phyloP scores from a whole-genome alignment of 2,113 vertebrate genomes.

The Xiphophorus maculatus region DNA sequence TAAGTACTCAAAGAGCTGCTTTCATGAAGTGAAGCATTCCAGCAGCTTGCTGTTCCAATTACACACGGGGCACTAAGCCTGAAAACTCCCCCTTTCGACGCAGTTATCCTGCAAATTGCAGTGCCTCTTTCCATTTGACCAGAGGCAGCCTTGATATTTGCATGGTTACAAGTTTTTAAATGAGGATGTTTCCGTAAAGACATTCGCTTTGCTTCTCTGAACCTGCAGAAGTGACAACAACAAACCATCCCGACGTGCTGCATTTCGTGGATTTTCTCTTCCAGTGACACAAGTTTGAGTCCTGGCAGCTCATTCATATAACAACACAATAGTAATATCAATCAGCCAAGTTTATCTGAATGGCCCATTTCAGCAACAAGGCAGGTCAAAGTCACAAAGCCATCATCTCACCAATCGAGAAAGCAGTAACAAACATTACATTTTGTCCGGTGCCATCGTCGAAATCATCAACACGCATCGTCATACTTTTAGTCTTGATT shows the following conservation, averaged over 20 bases:
- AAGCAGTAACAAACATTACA: no score
- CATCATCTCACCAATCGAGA: no score
- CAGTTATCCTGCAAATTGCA: conserved; percentile 15
- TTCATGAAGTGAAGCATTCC: conserved; percentile 57
- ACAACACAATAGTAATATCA: conserved; percentile 23
- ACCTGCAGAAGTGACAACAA: conserved; percentile 13
- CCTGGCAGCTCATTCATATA: conserved; percentile 59
- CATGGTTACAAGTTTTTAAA: conserved; percentile 35
- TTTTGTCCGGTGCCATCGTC: no score
- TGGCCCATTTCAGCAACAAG: no score
- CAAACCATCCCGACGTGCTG: conserved; percentile 38
- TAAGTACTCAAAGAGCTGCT: conserved; percentile 63
- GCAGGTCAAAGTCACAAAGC: no score
- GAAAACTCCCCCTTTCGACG: conserved; percentile 21
- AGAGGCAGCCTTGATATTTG: conserved; percentile 7
- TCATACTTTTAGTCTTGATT: no score
- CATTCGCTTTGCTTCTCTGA: conserved; percentile 17
- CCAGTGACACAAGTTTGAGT: conserved; percentile 21
- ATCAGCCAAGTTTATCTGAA: no score
- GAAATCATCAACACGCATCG: no score
- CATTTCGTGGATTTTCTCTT: conserved; percentile 13
- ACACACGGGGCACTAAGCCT: conserved; percentile 4
- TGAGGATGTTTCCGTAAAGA: conserved; percentile 5
- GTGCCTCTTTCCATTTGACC: conserved; percentile 27
- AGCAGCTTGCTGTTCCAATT: conserved; percentile 45